Evolutionary conservation across 2,113 vertebrate species (phyloP).

Genomic region (Coregonus clupeaformis): DNA sequence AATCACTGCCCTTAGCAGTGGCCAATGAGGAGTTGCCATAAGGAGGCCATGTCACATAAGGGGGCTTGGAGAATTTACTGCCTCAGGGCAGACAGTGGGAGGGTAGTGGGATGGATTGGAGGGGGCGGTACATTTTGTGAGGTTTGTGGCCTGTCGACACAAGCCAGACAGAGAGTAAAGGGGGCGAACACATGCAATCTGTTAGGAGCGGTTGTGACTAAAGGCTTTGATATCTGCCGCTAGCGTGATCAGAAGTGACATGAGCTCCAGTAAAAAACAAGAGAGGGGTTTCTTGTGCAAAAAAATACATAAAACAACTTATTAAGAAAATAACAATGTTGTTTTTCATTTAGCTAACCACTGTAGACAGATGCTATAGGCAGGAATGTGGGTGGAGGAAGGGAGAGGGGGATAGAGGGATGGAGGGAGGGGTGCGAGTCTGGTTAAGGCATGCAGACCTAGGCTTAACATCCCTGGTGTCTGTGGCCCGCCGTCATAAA

Average conservation of each 20-base stretch:
- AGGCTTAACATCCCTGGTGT: slow-evolving; percentile 22
- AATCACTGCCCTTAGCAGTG: slow-evolving; percentile 15
- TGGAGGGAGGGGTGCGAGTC: slow-evolving; percentile 27
- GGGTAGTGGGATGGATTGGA: neutral
- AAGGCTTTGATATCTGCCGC: slow-evolving; percentile 62
- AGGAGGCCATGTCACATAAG: slow-evolving; percentile 27
- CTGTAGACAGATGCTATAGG: slow-evolving; percentile 43
- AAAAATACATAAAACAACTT: slow-evolving; percentile 39
- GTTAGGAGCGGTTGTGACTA: slow-evolving; percentile 41
- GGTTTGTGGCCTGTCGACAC: slow-evolving; percentile 33
- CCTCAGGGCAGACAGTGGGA: slow-evolving; percentile 14
- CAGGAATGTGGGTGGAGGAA: slow-evolving; percentile 13
- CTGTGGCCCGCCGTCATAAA: too few species aligned
- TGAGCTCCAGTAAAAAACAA: slow-evolving; percentile 36
- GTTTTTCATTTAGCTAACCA: slow-evolving; percentile 50
- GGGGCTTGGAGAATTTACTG: slow-evolving; percentile 34
- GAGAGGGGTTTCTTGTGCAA: neutral
- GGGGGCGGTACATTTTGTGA: slow-evolving; percentile 12
- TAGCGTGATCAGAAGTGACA: slow-evolving; percentile 56
- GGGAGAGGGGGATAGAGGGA: neutral
- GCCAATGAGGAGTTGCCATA: slow-evolving; percentile 37
- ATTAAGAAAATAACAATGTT: slow-evolving; percentile 57
- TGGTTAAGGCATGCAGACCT: neutral
- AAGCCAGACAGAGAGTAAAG: slow-evolving; percentile 43
- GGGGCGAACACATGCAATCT: slow-evolving; percentile 55